Base-by-base conservation (phyloP, 2,888 invertebrate genomes). In the Ennomos erosarius region DNA sequence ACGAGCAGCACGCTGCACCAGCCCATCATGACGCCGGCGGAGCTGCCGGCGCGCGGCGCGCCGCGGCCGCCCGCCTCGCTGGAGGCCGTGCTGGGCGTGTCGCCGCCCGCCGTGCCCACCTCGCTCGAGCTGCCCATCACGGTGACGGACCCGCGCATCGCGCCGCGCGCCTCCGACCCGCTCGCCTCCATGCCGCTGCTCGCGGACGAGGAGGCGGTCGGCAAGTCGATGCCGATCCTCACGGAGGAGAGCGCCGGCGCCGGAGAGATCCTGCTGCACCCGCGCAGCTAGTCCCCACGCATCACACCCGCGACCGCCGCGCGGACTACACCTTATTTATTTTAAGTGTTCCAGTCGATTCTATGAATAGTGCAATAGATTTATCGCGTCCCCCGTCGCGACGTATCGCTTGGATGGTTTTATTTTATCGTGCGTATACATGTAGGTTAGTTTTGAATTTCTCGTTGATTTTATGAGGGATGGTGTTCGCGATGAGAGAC, bases 21-120 rank as follows among this genome's bases (percentile, higher is more conserved):
- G 81, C 96, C 97, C 0, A 97, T 97, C 52, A 97, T 97, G 97
- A 96, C 97, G 1, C 95, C 97, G 0, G 85, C 96, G 33, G 97
- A 97, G 82, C 93, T 95, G 26, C 96, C 96, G 6, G 92, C 93
- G 38, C 94, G 87, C 63, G 83, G 81, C 57, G 70, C 71, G 13
- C 87, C 84, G 67, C 85, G 84, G 13, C 64, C 83, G 50, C 77
- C 85, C n/a, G 69, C 84, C 6, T 84, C 79, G 70, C 75, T 94
- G 59, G 94, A 94, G 45, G 94, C 94, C 1, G 93, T 93, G 1
- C 93, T 94, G 58, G 94, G 94, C 13, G 94, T 94, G 5, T 89
- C 93, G 38, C 86, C 93, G 16, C 85, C 90, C 53, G 84, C 89
- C 43, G 93, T 96, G 55, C 95, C 96, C 13, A 94, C 95, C 10